A percentile compares a stretch with the other conserved stretches of the same genome.
Conservation (phyloP, 2,888 invertebrate species). For the Sinotaia quadrata region DNA sequence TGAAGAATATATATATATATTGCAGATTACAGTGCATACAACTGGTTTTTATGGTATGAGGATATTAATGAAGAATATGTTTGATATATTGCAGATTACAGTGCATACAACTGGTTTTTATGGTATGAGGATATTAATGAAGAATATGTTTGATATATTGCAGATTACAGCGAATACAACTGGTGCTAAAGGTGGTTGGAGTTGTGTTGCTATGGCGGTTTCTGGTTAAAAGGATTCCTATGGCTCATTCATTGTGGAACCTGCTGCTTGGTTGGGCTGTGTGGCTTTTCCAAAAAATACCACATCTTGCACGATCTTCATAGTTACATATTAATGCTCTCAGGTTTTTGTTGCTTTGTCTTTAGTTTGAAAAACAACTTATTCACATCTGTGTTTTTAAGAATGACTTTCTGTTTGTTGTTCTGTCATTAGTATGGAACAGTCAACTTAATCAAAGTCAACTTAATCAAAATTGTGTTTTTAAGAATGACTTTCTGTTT, state of each 20-base stretch:
- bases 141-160: slow-evolving; percentile 30
- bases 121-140: slow-evolving; percentile 62
- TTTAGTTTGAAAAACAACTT: too few species aligned
- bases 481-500: too few species aligned
- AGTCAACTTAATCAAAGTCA: too few species aligned
- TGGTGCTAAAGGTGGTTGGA: slow-evolving; percentile 64
- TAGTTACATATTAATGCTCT: slow-evolving; percentile 29
- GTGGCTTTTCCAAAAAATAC: slow-evolving; percentile 67
- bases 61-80: not conserved
- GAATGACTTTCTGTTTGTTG: too few species aligned
- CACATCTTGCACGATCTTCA: slow-evolving; percentile 51
- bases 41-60: not conserved
- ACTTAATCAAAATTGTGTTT: too few species aligned
- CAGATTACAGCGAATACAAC: slow-evolving; percentile 67
- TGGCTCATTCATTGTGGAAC: slow-evolving; percentile 70
- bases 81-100: not conserved
- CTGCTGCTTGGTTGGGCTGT: slow-evolving; percentile 68
- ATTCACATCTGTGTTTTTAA: too few species aligned
- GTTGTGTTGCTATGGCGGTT: slow-evolving; percentile 68
- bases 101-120: too few species aligned
- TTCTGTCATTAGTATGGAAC: too few species aligned
- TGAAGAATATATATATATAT: not conserved
- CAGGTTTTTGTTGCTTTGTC: too few species aligned
- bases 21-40: too few species aligned
- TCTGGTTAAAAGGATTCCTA: slow-evolving; percentile 65